A percentile compares a stretch with the other conserved stretches of the same genome.
phyloP scores from a whole-genome alignment of 1,140 invertebrate genomes.

The Bactericera cockerelli region DNA sequence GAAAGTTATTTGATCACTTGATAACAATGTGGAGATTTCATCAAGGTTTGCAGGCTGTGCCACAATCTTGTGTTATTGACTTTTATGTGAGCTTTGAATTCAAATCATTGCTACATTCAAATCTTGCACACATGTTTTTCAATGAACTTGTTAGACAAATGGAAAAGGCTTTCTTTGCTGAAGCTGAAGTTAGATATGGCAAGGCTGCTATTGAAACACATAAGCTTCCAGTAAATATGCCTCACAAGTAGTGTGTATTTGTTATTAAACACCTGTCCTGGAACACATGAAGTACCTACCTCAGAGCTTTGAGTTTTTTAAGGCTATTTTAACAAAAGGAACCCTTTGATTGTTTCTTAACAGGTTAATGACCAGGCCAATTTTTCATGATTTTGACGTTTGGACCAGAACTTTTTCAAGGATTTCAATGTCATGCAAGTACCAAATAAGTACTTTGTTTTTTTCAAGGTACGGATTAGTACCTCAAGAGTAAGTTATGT shows the following conservation, averaged over 20 bases:
- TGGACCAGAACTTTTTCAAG: no score
- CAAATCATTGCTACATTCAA: constrained; percentile 65
- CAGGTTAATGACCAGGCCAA: no score
- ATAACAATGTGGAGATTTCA: constrained; percentile 84
- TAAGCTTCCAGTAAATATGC: constrained; percentile 14
- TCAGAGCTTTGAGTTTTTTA: no score
- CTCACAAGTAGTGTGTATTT: not conserved
- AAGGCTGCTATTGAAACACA: constrained; percentile 42
- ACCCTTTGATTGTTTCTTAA: no score
- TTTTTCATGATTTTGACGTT: no score
- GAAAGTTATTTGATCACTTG: constrained; percentile 77
- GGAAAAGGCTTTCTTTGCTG: constrained; percentile 79
- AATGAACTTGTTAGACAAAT: constrained; percentile 90
- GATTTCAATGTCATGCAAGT: no score
- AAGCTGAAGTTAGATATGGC: constrained; percentile 66
- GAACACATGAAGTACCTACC: no score
- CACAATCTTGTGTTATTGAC: constrained; percentile 70
- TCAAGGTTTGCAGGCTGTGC: constrained; percentile 66
- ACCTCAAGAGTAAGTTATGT: no score
- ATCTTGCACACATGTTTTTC: constrained; percentile 84
- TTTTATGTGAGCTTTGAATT: constrained; percentile 87
- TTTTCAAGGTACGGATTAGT: no score
- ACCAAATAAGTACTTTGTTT: no score
- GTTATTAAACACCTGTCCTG: no score
- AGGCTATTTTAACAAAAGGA: no score